Evolutionary conservation across 1,140 invertebrate genomes (phyloP), one percentile per base, ranked within the genome.

Genomic region (Oedothorax gibbosus): DNA sequence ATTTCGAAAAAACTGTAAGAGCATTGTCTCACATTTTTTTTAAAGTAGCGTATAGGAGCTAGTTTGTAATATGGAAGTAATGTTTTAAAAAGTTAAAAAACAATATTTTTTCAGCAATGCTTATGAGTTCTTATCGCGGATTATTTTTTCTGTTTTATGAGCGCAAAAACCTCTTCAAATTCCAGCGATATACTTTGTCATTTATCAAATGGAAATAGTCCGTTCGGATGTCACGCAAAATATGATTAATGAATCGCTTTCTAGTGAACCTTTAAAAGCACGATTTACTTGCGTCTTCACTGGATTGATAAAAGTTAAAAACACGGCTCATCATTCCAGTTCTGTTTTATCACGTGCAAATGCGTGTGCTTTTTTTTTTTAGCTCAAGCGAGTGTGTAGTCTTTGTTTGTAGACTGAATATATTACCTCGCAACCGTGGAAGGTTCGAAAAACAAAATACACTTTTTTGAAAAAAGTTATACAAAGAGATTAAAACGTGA

Each of bases 191-290:
- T 49, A 82, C 80, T 82, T 82, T 82, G 80, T 73, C 80, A 82
- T 82, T 82, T 73, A 82, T 82, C 80, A 82, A 82, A 72, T 82
- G 69, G 80, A 82, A 82, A 82, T 82, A 82, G 68, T 82, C 80
- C 68, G 80, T 82, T 82, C 72, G 68, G 62, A 71, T 82, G 80
- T 82, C 80, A 82, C 54, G 69, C 69, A 73, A 82, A 82, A 82
- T 56, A 82, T 82, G 80, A 82, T 82, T 82, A 82, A 82, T 82
- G 80, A 82, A 82, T 82, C 80, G 64, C 69, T 82, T 82, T 72
- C 68, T 73, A 82, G 80, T 82, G 57, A 82, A 82, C 69, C 80
- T 73, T 82, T 82, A 71, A 82, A 82, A 82, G 80, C 80, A 82
- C 80, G 80, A 82, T 82, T 82, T 73, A 73, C 80, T 73, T 82